Evolutionary conservation across 2,113 vertebrate species (phyloP), one percentile per base, ranked within the genome.

Genomic region (Ctenodactylus gundi): DNA sequence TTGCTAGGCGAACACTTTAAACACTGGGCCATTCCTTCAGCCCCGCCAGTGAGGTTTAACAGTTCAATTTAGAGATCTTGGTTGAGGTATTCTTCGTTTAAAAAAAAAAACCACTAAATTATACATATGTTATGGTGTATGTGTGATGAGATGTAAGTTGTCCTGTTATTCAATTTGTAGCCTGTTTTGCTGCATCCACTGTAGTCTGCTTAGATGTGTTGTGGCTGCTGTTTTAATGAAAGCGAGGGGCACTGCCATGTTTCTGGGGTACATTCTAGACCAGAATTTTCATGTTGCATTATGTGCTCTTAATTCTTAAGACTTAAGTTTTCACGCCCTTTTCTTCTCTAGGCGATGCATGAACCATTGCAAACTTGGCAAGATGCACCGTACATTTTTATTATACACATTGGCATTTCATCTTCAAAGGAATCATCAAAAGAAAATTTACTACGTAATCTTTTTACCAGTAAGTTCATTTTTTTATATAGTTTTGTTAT

Each of bases 301-400:
- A 55, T 58, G 23, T 91, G 29, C 9, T 93, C 53, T 89, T 55
- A 94, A 76, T 97, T 73, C 27, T 86, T 27, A 44, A 91, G 21
- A 94, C 29, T 72, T 62, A 58, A 62, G 46, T 3, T 81, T 72
- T 75, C 27, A 39, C 88, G 36, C 12, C 39, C 80, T 0, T 94
- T 87, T 85, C 15, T 58, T 93, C 88, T 93, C 64, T 96, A 99
- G 99, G 97, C 97, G 68, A 96, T 98, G 90, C 97, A 99, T 89
- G 99, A 98, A 17, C 98, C 99, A 84, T 98, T 99, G 62, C 99
- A 98, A 98, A 98, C 99, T 1, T 99, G 99, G 99, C 98, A 98
- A 94, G 99, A 99, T 98, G 99, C 99, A 21, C 99, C 99, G 0
- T 99, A 99, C 67, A 98, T 99, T 98, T 99, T 99, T 98, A 99